These are phyloP conservation scores for Sebastes trivittatus DNA, from an alignment of 2,797 vertebrate species.

Conservation along the genomic window DNA sequence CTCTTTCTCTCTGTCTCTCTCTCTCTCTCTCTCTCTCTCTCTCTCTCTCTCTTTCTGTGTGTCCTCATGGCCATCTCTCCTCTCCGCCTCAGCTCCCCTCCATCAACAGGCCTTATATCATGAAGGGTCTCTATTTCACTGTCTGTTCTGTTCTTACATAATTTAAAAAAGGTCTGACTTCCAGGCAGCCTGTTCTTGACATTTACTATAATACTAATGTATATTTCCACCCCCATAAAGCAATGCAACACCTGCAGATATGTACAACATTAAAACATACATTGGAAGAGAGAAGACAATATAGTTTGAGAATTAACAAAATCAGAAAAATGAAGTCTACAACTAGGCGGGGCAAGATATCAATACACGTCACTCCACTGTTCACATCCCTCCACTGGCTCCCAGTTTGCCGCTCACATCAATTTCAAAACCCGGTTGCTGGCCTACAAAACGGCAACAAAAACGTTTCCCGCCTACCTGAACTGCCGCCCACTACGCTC, in stretches of 20 bases:
- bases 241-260: neutral
- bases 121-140: neutral
- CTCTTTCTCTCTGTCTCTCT: constrained; percentile 21
- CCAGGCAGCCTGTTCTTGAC: neutral
- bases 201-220: neutral
- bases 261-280: neutral
- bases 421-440: too few species aligned
- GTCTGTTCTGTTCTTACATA: neutral
- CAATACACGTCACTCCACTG: too few species aligned
- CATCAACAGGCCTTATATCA: neutral
- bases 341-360: too few species aligned
- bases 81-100: too few species aligned
- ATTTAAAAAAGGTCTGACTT: neutral
- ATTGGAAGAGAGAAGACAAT: neutral
- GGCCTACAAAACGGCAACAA: too few species aligned
- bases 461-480: too few species aligned
- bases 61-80: constrained; percentile 19
- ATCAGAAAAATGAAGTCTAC: neutral
- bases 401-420: too few species aligned
- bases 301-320: neutral
- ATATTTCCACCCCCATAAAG: neutral
- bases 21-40: constrained; percentile 40
- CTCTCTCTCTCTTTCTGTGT: constrained; percentile 24
- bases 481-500: too few species aligned
- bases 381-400: too few species aligned